Percentiles rank a stretch among this genome's conserved stretches.
phyloP scores from a whole-genome alignment of 64 coral and sea anemone genomes.

The Anthopleura sola region DNA sequence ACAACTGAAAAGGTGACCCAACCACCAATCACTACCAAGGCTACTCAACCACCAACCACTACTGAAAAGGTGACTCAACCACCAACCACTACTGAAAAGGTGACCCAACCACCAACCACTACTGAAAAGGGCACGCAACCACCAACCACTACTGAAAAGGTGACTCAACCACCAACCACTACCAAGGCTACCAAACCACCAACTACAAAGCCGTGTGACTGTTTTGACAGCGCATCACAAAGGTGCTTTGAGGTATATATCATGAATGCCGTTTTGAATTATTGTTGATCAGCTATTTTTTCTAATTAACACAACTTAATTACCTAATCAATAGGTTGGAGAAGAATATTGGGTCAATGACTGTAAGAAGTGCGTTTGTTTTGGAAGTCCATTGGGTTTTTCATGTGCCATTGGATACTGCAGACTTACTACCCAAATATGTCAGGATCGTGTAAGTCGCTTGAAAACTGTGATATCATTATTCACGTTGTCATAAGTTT shows the following conservation, averaged over 20 bases:
- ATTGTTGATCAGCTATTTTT: neutral
- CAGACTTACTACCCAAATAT: constrained; percentile 46
- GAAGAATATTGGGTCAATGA: constrained; percentile 35
- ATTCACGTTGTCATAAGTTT: no score
- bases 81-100: constrained; percentile 6
- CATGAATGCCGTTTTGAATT: neutral
- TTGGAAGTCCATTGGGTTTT: constrained; percentile 30
- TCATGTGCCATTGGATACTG: constrained; percentile 44
- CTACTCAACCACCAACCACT: constrained; percentile 21
- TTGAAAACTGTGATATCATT: neutral
- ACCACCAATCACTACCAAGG: neutral
- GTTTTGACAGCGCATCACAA: constrained; percentile 45
- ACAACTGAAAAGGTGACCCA: neutral
- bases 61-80: neutral
- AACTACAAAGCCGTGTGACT: constrained; percentile 29
- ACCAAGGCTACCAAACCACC: constrained; percentile 7
- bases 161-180: constrained; percentile 1
- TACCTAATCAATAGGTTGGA: constrained; percentile 30
- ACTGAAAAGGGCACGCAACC: neutral
- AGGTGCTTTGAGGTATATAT: constrained; percentile 40
- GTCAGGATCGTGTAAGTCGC: constrained; percentile 35
- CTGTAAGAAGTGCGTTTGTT: constrained; percentile 62
- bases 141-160: constrained; percentile 5
- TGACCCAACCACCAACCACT: constrained; percentile 1
- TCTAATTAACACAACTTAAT: neutral